Evolutionary conservation across 2,888 invertebrate species (phyloP).

Genomic region (Cheilosia vernalis): DNA sequence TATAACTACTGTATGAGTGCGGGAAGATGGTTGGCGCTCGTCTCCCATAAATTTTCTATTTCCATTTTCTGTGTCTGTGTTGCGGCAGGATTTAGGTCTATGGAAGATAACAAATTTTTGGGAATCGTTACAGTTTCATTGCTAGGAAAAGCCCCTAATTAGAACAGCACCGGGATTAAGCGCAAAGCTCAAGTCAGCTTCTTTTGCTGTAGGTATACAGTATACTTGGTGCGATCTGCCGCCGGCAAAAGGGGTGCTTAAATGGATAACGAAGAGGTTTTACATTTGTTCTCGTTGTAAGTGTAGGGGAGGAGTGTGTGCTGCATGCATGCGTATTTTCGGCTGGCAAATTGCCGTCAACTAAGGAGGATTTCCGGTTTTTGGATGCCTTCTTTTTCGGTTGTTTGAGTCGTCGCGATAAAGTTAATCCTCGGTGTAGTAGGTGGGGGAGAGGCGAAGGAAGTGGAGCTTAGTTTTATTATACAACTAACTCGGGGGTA

Average conservation of each 20-base stretch:
- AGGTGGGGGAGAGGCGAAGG: not conserved
- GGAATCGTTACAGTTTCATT: constrained; percentile 72
- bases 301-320: not conserved
- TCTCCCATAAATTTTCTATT: constrained; percentile 45
- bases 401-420: constrained; percentile 50
- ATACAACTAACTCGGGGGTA: no score
- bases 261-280: constrained; percentile 61
- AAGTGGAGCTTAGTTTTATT: not conserved
- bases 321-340: constrained; percentile 18
- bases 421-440: constrained; percentile 44
- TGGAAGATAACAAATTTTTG: constrained; percentile 65
- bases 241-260: constrained; percentile 40
- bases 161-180: constrained; percentile 70
- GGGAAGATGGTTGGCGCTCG: not conserved
- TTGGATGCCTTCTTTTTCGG: constrained; percentile 12
- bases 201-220: constrained; percentile 10
- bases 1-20: constrained; percentile 32
- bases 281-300: constrained; percentile 48
- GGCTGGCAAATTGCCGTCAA: constrained; percentile 60
- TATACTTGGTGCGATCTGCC: not conserved
- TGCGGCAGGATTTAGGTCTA: constrained; percentile 52
- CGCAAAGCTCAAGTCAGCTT: constrained; percentile 65
- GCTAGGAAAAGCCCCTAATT: constrained; percentile 72
- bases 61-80: not conserved
- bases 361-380: constrained; percentile 60